A percentile compares a stretch with the other conserved stretches of the same genome.
Conservation (phyloP, 2,888 invertebrate genomes). For the Idaea biselata region DNA sequence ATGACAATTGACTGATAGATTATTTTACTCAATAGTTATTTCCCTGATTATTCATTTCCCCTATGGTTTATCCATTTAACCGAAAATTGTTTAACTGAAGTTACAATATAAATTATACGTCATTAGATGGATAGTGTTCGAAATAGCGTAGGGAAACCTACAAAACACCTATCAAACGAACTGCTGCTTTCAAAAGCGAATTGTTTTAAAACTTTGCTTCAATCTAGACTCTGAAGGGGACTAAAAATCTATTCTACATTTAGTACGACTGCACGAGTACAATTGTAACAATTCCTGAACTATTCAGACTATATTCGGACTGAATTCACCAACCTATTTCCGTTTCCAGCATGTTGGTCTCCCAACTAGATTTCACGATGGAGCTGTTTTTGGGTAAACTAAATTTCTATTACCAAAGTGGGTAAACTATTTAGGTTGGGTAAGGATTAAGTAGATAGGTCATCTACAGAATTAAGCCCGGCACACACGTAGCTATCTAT, state of each 20-base stretch:
- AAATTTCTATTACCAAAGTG: background rate
- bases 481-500: too few species aligned
- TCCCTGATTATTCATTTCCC: too few species aligned
- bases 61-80: too few species aligned
- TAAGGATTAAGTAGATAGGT: background rate
- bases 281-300: background rate
- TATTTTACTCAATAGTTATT: too few species aligned
- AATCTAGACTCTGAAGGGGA: background rate
- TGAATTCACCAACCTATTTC: background rate
- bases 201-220: background rate
- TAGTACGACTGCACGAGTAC: background rate
- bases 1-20: too few species aligned
- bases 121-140: too few species aligned
- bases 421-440: background rate
- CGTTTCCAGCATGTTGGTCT: background rate
- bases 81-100: too few species aligned
- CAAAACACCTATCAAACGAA: background rate
- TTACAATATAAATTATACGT: too few species aligned
- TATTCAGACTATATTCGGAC: background rate
- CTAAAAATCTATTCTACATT: background rate
- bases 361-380: background rate
- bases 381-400: background rate
- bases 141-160: too few species aligned
- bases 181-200: background rate
- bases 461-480: conserved; percentile 4